phyloP scores from a whole-genome alignment of 2,797 vertebrate species.

The Eulemur mongoz region DNA sequence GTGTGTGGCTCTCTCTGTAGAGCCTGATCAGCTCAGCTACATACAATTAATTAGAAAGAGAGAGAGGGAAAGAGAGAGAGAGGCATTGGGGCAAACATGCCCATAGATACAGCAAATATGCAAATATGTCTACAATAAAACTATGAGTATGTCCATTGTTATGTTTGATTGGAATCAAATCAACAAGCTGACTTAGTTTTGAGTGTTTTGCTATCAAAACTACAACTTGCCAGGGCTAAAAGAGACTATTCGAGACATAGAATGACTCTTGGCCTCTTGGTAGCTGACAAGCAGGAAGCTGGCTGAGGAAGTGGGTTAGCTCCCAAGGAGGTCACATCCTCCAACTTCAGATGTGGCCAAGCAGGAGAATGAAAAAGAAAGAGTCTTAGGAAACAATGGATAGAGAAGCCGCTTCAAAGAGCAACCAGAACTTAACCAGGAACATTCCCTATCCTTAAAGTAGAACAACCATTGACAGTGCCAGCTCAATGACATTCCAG shows the following conservation, averaged over 20 bases:
- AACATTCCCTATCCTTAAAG: background rate
- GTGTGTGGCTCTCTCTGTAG: background rate
- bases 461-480: rapidly evolving
- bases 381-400: background rate
- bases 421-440: background rate
- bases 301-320: background rate
- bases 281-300: background rate
- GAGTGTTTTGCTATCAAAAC: background rate
- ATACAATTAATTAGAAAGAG: background rate
- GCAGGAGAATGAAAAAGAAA: background rate
- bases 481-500: background rate
- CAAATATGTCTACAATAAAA: background rate
- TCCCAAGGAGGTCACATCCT: background rate
- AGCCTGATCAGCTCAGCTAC: background rate
- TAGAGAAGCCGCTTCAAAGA: background rate
- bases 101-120: background rate
- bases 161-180: background rate
- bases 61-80: background rate
- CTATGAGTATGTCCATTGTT: background rate
- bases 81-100: background rate
- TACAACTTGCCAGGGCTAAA: background rate
- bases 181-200: background rate
- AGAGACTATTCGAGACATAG: background rate
- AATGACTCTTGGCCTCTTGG: background rate
- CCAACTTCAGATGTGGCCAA: background rate